A percentile compares a stretch with the other conserved stretches of the same genome.
phyloP scores from a whole-genome alignment of 2,888 invertebrate species.

The Protonemura montana region DNA sequence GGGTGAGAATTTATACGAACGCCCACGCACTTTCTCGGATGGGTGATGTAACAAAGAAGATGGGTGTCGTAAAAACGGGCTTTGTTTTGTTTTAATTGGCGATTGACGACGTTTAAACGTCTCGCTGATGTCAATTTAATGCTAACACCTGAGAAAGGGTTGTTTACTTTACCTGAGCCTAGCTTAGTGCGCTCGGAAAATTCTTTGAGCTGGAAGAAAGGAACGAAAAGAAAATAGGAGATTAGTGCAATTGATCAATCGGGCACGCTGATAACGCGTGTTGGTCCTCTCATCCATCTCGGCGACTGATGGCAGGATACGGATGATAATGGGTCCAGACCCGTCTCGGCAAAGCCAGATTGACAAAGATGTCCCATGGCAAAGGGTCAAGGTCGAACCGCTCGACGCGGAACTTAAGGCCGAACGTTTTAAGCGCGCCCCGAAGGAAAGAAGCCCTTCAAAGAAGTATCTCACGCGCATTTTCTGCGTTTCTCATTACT shows the following conservation, averaged over 20 bases:
- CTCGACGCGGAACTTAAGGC: neutral
- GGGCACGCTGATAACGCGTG: neutral
- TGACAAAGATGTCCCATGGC: neutral
- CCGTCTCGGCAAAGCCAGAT: neutral
- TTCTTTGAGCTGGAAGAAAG: neutral
- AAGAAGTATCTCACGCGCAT: neutral
- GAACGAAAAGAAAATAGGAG: neutral
- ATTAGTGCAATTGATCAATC: neutral
- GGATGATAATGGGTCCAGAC: neutral
- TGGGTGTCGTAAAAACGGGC: neutral
- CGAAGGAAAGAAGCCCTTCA: neutral
- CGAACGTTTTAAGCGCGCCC: neutral
- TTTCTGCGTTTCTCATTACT: slow-evolving; percentile 2
- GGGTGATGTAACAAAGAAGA: neutral
- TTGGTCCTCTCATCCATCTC: neutral
- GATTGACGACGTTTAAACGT: neutral
- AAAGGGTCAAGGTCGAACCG: neutral
- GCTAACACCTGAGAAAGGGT: neutral
- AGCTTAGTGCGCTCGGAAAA: neutral
- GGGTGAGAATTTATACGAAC: neutral
- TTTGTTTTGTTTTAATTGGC: neutral
- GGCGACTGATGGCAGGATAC: neutral
- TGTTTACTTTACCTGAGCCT: neutral
- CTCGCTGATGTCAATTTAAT: neutral
- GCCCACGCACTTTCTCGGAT: neutral